A percentile compares a stretch with the other conserved stretches of the same genome.
phyloP scores from a whole-genome alignment of 2,888 invertebrate genomes.

The Limnephilus auricula region DNA sequence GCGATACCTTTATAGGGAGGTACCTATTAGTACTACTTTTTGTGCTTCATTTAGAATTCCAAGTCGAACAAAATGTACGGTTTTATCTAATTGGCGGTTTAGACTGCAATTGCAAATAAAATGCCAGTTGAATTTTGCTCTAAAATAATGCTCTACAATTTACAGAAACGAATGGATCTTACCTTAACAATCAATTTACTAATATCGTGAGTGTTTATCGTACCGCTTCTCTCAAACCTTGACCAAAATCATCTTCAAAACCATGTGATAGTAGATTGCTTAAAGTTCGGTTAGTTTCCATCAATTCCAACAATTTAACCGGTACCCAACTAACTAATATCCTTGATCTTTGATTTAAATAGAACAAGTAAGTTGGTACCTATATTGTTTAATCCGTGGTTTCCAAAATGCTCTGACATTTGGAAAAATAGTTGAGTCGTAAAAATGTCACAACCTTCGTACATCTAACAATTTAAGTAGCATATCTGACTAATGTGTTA shows the following conservation, averaged over 20 bases:
- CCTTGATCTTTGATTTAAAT: slow-evolving; percentile 36
- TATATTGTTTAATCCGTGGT: neutral
- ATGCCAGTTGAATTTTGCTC: neutral
- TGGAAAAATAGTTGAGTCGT: neutral
- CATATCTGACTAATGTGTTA: neutral
- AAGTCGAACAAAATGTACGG: neutral
- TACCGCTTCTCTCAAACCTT: neutral
- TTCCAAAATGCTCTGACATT: neutral
- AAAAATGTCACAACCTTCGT: neutral
- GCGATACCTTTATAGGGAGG: too few relatives aligned
- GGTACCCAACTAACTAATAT: neutral
- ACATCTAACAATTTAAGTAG: neutral
- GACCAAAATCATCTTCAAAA: slow-evolving; percentile 7
- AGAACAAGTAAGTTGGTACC: neutral
- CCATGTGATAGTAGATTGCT: neutral
- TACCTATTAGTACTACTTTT: too few relatives aligned
- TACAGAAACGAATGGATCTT: neutral
- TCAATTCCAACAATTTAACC: neutral
- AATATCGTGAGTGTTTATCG: neutral
- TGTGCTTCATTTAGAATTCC: too few relatives aligned
- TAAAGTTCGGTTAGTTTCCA: neutral
- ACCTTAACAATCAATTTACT: neutral
- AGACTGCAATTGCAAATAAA: neutral
- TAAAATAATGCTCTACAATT: neutral
- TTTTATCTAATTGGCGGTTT: neutral